phyloP scores from a whole-genome alignment of 2,113 vertebrate species.

The Tachuris rubrigastra region DNA sequence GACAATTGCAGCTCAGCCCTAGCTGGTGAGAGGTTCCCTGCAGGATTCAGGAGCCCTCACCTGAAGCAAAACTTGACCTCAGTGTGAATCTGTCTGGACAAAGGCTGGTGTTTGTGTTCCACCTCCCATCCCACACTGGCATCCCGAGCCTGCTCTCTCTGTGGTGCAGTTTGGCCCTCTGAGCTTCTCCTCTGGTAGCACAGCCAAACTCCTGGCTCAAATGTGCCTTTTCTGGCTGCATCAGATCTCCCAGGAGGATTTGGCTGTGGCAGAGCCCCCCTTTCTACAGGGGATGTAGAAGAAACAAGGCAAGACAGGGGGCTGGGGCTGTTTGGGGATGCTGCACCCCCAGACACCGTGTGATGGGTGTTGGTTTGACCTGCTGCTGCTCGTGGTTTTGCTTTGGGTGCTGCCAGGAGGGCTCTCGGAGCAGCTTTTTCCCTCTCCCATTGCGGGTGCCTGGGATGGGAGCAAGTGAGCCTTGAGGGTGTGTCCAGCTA shows the following conservation, averaged over 20 bases:
- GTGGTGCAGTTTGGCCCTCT: accelerated
- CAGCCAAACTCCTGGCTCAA: neutral
- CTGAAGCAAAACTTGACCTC: accelerated
- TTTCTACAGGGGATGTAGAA: neutral
- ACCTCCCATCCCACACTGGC: accelerated
- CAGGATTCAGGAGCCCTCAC: neutral
- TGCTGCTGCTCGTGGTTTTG: neutral
- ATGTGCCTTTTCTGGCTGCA: accelerated
- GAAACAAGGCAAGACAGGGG: neutral
- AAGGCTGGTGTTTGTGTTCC: neutral
- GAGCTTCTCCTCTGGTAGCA: neutral
- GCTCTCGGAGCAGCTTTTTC: neutral
- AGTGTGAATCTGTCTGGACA: neutral
- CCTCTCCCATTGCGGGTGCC: accelerated
- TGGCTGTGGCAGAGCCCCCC: neutral
- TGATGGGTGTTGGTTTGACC: accelerated
- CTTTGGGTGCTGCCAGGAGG: neutral
- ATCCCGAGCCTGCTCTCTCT: neutral
- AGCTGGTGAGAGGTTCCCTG: neutral
- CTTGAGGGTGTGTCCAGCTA: neutral
- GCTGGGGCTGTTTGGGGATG: neutral
- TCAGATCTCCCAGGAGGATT: neutral
- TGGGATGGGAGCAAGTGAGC: neutral
- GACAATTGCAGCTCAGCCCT: neutral
- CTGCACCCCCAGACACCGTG: accelerated